Conservation (phyloP, 2,888 invertebrate species). For the Rotaria magnacalcarata region DNA sequence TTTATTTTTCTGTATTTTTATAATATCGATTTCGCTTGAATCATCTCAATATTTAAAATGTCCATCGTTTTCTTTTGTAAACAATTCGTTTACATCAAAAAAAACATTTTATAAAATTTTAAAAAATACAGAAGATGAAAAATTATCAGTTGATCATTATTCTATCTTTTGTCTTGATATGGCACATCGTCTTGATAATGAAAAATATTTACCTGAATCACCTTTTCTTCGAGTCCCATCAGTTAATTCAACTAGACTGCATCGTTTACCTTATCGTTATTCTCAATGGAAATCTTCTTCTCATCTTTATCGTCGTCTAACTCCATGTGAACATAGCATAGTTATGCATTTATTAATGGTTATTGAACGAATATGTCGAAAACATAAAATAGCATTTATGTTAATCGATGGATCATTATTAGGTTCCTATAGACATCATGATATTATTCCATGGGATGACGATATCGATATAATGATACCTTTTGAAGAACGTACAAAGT, state of each 20-base stretch:
- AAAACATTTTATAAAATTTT: neutral
- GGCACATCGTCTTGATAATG: neutral
- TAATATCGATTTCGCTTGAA: neutral
- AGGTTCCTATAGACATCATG: neutral
- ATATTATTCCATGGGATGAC: slow-evolving; percentile 33
- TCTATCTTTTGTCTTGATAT: neutral
- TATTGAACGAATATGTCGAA: slow-evolving; percentile 5
- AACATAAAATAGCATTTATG: neutral
- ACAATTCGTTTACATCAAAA: too few relatives aligned
- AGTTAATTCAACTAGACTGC: neutral
- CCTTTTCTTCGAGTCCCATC: neutral
- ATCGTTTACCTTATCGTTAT: slow-evolving; percentile 19
- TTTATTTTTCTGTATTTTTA: too few relatives aligned
- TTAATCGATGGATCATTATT: neutral
- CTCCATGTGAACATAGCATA: slow-evolving; percentile 7
- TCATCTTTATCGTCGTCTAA: neutral
- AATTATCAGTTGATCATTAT: neutral
- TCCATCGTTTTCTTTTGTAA: too few relatives aligned
- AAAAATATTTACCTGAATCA: neutral
- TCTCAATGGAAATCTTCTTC: neutral
- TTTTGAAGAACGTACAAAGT: neutral
- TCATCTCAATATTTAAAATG: neutral
- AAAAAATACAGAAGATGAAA: neutral
- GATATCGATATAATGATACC: neutral
- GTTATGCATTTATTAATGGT: neutral